Evolutionary conservation across 2,797 vertebrate species (phyloP).

Genomic region (Myotis planiceps): DNA sequence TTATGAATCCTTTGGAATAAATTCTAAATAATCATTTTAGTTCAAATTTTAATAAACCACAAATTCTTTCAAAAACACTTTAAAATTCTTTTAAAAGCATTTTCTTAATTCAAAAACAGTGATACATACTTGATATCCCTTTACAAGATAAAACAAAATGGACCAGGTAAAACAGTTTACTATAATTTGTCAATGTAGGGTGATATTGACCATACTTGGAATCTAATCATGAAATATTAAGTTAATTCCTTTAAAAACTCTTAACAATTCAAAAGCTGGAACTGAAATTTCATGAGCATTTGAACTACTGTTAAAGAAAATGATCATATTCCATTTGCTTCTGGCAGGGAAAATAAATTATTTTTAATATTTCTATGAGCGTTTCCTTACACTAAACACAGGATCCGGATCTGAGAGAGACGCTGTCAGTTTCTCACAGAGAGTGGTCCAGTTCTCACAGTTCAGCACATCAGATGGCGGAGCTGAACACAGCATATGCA

Average conservation of each 20-base stretch:
- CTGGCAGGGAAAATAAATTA: neutral
- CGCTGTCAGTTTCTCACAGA: slow-evolving; percentile 90
- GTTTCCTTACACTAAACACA: slow-evolving; percentile 91
- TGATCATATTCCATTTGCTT: neutral
- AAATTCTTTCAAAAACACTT: neutral
- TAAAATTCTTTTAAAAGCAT: neutral
- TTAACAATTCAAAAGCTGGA: neutral
- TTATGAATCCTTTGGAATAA: slow-evolving; percentile 5
- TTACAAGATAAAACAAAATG: neutral
- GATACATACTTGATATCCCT: neutral
- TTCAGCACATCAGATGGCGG: slow-evolving; percentile 95
- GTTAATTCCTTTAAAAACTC: slow-evolving; percentile 35
- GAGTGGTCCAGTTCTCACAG: slow-evolving; percentile 93
- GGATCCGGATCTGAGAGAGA: slow-evolving; percentile 92
- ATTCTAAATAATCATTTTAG: neutral
- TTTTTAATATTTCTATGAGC: neutral
- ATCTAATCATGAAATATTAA: neutral
- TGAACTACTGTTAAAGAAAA: neutral
- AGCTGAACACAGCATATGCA: slow-evolving; percentile 92
- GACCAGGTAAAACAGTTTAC: neutral
- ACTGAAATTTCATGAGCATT: neutral
- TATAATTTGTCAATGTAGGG: neutral
- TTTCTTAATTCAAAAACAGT: slow-evolving; percentile 10
- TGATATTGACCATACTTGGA: neutral
- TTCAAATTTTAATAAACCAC: neutral